Conservation (phyloP, 1,140 invertebrate genomes). For the Tribolium castaneum region DNA sequence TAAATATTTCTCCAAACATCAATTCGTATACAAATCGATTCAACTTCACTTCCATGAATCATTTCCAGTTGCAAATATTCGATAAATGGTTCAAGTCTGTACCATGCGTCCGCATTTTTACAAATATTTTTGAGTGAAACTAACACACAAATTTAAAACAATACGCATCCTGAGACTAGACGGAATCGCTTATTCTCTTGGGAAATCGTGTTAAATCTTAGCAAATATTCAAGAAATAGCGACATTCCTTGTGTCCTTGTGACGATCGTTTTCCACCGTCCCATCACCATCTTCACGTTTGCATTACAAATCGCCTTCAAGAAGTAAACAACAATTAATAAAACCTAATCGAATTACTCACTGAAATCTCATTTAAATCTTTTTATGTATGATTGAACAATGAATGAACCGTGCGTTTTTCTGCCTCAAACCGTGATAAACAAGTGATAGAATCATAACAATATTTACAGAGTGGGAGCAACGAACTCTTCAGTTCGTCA, state of each 20-base stretch:
- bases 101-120: not conserved
- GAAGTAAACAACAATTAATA: constrained; percentile 1
- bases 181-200: not conserved
- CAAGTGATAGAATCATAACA: not conserved
- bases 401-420: not conserved
- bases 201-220: not conserved
- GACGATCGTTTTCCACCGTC: not conserved
- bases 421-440: not conserved
- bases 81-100: constrained; percentile 17
- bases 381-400: not conserved
- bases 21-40: too few species aligned
- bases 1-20: not conserved
- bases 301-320: not conserved
- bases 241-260: constrained; percentile 16
- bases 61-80: not conserved
- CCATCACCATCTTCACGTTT: not conserved
- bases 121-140: not conserved
- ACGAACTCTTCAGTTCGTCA: constrained; percentile 29
- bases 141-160: not conserved
- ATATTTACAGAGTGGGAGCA: constrained; percentile 19
- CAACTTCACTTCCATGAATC: not conserved
- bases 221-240: not conserved
- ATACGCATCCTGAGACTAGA: not conserved
- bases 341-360: not conserved
- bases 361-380: too few species aligned